phyloP scores from a whole-genome alignment of 2,888 invertebrate genomes.

The Amblyteles armatorius region DNA sequence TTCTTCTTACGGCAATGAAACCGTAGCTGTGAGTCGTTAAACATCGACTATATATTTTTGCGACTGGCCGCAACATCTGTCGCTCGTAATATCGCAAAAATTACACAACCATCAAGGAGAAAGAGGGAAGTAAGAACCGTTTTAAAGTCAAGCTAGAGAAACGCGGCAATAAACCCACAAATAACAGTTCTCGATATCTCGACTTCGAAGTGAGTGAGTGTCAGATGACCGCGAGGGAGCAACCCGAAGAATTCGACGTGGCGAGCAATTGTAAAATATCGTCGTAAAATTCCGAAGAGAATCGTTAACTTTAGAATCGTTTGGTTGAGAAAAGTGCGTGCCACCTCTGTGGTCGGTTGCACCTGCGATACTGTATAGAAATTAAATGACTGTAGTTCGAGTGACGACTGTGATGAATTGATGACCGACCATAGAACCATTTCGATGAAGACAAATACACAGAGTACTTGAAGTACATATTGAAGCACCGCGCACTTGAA shows the following conservation, averaged over 20 bases:
- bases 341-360: neutral
- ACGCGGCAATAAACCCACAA: constrained; percentile 44
- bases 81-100: constrained; percentile 38
- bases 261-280: constrained; percentile 13
- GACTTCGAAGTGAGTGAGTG: constrained; percentile 1
- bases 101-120: constrained; percentile 6
- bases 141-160: constrained; percentile 18
- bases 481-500: too few relatives aligned
- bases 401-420: neutral
- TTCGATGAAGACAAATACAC: neutral
- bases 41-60: constrained; percentile 38
- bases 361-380: neutral
- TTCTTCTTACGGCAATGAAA: constrained; percentile 49
- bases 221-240: neutral
- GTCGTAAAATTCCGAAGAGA: constrained; percentile 14
- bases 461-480: too few relatives aligned
- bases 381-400: neutral
- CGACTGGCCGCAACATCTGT: constrained; percentile 4
- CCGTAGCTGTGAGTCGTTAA: constrained; percentile 24
- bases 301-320: constrained; percentile 14
- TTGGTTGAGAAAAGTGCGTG: neutral
- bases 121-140: constrained; percentile 29
- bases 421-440: neutral
- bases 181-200: constrained; percentile 28
- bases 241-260: neutral